Conservation (phyloP, 2,888 invertebrate genomes). For the Uloborus plumipes region DNA sequence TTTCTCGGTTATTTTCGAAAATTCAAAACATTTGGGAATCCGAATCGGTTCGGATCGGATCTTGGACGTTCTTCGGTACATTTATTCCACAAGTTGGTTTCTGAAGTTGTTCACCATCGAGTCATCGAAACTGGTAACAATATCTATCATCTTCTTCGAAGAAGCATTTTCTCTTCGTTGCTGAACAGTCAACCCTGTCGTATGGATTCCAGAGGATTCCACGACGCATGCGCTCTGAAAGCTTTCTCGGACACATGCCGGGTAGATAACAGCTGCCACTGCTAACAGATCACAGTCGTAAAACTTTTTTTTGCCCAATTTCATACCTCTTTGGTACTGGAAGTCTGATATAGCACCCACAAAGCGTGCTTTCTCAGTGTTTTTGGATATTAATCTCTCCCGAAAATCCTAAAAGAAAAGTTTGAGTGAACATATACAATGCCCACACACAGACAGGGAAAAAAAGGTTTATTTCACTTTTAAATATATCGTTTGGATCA, state of each 20-base stretch:
- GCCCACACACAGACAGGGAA: no score
- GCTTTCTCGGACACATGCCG: constrained; percentile 10
- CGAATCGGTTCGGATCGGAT: no score
- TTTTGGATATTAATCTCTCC: background rate
- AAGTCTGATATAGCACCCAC: background rate
- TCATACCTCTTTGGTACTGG: background rate
- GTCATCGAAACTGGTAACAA: background rate
- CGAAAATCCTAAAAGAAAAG: constrained; percentile 1
- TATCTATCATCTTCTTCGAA: background rate
- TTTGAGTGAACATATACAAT: no score
- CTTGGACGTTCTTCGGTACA: no score
- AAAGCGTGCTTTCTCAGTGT: background rate
- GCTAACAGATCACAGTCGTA: constrained; percentile 52
- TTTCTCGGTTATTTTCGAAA: no score
- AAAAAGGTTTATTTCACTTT: no score
- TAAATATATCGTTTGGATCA: no score
- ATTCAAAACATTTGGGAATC: no score
- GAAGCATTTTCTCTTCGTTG: background rate
- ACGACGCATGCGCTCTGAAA: constrained; percentile 10
- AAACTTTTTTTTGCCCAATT: constrained; percentile 1
- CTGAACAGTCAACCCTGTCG: constrained; percentile 14
- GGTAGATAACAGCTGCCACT: constrained; percentile 29
- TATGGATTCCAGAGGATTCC: constrained; percentile 17
- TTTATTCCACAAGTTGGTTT: no score
- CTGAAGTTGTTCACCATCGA: background rate